Evolutionary conservation across 53 echinoderm and acorn worm species (phyloP), one percentile per base, ranked within the genome.

Genomic region (Mesocentrotus franciscanus): DNA sequence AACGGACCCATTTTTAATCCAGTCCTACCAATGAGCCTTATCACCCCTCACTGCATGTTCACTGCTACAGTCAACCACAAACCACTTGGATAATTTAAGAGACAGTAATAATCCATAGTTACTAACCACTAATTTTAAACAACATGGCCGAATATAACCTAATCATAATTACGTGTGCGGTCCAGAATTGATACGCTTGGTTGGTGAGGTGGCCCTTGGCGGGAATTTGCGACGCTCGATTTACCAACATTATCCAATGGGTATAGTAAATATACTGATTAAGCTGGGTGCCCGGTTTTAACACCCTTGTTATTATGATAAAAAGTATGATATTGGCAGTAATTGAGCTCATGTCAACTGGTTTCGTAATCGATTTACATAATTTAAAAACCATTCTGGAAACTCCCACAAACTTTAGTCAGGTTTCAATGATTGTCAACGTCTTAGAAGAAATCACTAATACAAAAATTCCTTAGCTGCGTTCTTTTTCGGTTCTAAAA

Each of bases 191-290:
- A 49, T 27, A 72, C 32, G 93, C 24, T 76, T 75, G 93, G 76
- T 35, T 75, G 93, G 74, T 49, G 56, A 13, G 18, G 93, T 72
- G 76, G 93, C 93, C 93, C 74, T 90, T 42, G 93, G 93, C 93
- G 61, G 24, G 61, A 56, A 34, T 93, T 93, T 93, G 93, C 24
- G 78, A 24, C 49, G 93, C 56, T 93, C 93, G 76, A 93, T 93
- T 93, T 93, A 78, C 76, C 49, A 72, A n/a, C 33, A 93, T 93
- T 93, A 93, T 93, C 75, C 74, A 93, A 60, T 59, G 14, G 89
- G 20, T 89, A n/a, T n/a, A 29, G 60, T 59, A 27, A 89, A 32
- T 58, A 59, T 59, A 57, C 89, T 58, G 89, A 79, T 79, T 79
- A 79, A 79, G 39, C 13, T 17, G 33, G 42, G 81, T 79, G 18